phyloP scores from a whole-genome alignment of 53 echinoderm and acorn worm species.

The Antedon mediterranea region DNA sequence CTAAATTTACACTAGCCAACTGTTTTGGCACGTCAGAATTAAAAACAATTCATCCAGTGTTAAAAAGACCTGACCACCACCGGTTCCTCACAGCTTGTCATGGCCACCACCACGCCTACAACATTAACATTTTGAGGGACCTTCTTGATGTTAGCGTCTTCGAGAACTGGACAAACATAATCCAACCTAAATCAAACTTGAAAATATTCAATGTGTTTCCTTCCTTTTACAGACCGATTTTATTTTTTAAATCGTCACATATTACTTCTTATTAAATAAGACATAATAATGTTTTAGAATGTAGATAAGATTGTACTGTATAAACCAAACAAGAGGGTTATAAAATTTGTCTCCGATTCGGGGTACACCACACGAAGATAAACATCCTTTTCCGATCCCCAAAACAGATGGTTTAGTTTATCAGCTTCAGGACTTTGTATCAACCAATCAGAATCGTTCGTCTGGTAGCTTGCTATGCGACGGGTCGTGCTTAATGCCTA shows the following conservation, averaged over 20 bases:
- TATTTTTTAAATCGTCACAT: too few relatives aligned
- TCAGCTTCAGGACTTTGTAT: not conserved
- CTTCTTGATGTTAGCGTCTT: not conserved
- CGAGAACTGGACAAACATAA: too few relatives aligned
- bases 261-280: too few relatives aligned
- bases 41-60: not conserved
- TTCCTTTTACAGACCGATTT: too few relatives aligned
- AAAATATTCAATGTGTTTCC: too few relatives aligned
- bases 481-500: not conserved
- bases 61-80: not conserved
- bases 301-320: too few relatives aligned
- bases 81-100: not conserved
- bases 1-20: too few relatives aligned
- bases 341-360: not conserved
- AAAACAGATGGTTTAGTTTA: not conserved
- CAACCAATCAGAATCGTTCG: not conserved
- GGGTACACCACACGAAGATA: not conserved
- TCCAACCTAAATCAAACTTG: too few relatives aligned
- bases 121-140: constrained; percentile 1
- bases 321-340: too few relatives aligned
- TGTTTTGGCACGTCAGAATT: too few relatives aligned
- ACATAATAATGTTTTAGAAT: too few relatives aligned
- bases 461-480: not conserved
- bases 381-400: not conserved
- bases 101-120: not conserved